A percentile compares a stretch with the other conserved stretches of the same genome.
Conservation (phyloP, 2,797 vertebrate species). For the Betta splendens region DNA sequence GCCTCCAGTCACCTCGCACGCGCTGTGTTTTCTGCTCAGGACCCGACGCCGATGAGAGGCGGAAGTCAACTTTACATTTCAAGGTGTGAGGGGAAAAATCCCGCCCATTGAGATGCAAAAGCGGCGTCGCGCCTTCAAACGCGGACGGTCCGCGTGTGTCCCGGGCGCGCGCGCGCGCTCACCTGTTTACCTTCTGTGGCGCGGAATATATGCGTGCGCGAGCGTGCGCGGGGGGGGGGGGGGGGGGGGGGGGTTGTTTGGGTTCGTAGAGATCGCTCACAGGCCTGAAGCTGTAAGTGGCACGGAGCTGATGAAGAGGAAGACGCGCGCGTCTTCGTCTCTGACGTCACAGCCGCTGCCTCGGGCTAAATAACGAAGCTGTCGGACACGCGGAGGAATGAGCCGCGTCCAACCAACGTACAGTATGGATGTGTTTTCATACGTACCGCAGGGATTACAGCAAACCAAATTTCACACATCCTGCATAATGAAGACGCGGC, state of each 20-base stretch:
- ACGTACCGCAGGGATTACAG: constrained; percentile 15
- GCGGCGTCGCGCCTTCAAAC: not conserved
- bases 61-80: constrained; percentile 51
- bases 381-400: constrained; percentile 23
- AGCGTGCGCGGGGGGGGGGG: constrained; percentile 1
- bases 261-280: constrained; percentile 20
- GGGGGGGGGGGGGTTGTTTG: constrained; percentile 46
- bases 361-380: constrained; percentile 30
- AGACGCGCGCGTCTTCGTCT: constrained; percentile 9
- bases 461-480: constrained; percentile 19
- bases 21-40: constrained; percentile 44
- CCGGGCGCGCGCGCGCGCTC: constrained; percentile 15
- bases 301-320: constrained; percentile 27
- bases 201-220: constrained; percentile 23
- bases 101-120: constrained; percentile 28
- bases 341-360: constrained; percentile 21
- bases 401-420: constrained; percentile 4
- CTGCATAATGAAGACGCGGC: constrained; percentile 20
- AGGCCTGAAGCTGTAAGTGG: constrained; percentile 16
- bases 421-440: constrained; percentile 22
- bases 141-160: constrained; percentile 12
- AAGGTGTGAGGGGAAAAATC: constrained; percentile 36
- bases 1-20: constrained; percentile 33
- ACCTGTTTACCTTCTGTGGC: constrained; percentile 21
- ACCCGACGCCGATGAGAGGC: constrained; percentile 36